Percentiles rank a stretch among this genome's conserved stretches.
These are phyloP conservation scores for Tenualosa ilisha DNA, from an alignment of 2,797 vertebrate genomes.

Conservation along the genomic window DNA sequence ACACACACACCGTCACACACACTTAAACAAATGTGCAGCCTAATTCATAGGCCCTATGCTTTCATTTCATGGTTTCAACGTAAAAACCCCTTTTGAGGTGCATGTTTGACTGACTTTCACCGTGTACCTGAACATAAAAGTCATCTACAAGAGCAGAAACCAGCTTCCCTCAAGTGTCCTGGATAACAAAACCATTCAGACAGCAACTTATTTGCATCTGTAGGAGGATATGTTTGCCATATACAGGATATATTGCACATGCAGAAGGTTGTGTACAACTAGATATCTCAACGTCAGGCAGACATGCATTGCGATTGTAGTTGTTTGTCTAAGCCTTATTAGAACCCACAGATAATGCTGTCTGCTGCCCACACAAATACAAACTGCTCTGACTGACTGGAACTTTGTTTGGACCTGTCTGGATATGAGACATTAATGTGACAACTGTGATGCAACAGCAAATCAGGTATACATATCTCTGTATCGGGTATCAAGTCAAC, in stretches of 20 bases:
- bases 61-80: no score
- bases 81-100: not conserved
- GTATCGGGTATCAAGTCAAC: not conserved
- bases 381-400: not conserved
- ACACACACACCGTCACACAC: not conserved
- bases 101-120: not conserved
- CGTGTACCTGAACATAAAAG: not conserved
- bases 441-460: not conserved
- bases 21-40: no score
- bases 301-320: not conserved
- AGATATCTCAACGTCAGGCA: not conserved
- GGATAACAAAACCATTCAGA: not conserved
- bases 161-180: no score
- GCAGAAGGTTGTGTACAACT: not conserved
- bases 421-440: not conserved
- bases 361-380: not conserved
- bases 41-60: not conserved
- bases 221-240: not conserved
- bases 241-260: slow-evolving; percentile 3
- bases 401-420: not conserved
- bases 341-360: not conserved
- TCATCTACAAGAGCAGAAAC: not conserved
- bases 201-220: not conserved
- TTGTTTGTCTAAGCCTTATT: slow-evolving; percentile 4
- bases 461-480: not conserved